Evolutionary conservation across 2,113 vertebrate genomes (phyloP), one percentile per base, ranked within the genome.

Genomic region (Perca schrenkii): DNA sequence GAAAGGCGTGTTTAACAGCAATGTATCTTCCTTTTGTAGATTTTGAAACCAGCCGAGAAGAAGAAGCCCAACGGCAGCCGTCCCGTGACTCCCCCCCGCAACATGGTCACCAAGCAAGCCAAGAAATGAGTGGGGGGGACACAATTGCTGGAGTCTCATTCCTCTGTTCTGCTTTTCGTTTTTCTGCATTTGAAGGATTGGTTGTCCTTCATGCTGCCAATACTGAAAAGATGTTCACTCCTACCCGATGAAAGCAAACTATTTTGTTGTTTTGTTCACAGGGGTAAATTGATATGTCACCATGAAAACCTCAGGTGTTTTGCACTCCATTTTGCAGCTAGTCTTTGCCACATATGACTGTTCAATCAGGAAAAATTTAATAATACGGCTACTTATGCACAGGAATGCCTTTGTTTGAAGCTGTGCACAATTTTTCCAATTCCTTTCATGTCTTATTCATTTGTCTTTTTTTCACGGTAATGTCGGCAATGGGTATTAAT

Each of bases 41-140:
- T 99, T 92, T 95, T 99, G 94, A 99, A 99, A 94, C 98, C 98
- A 86, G 98, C 98, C 53, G 98, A 99, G 94, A 99, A 99, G 88
- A 99, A 99, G 95, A 99, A 99, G 94, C 96, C 97, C 47, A 99
- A 98, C 66, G 97, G 98, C 85, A 99, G 97, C 84, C 97, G 98
- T 93, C 98, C 98, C 0, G 98, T 99, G 87, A 99, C 98, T 13
- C 98, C 98, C 68, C 98, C 98, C 82, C 95, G 98, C 91, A 98
- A 97, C 92, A 98, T 98, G 97, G 97, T 98, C 94, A 98, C 97
- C 95, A 99, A 99, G 93, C 97, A 99, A 94, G 96, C 97, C 82
- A 99, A 99, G 96, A 99, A 99, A 97, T 99, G 96, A 95, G 93
- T 8, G 21, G 61, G 86, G 93, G 92, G 82, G 19, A 53, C 60